Conservation (phyloP, 2,797 vertebrate genomes). For the Vespertilio murinus region DNA sequence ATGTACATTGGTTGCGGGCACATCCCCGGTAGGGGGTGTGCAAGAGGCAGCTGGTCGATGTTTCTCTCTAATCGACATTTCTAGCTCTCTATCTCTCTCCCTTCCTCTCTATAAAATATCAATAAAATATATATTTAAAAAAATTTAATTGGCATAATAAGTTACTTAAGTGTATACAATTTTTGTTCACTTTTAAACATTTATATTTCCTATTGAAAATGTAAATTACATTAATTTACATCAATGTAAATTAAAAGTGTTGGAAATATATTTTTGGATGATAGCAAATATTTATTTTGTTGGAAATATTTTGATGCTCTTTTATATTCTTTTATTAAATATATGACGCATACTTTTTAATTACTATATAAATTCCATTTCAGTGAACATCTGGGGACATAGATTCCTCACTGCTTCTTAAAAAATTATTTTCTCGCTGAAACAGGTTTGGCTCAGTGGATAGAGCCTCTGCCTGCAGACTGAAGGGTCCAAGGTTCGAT, state of each 20-base stretch:
- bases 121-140: too few species aligned
- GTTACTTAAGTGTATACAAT: neutral
- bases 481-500: too few species aligned
- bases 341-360: neutral
- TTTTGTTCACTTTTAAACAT: neutral
- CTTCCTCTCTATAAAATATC: too few species aligned
- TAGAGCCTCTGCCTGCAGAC: too few species aligned
- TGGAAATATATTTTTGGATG: neutral
- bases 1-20: too few species aligned
- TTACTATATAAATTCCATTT: neutral
- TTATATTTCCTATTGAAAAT: neutral
- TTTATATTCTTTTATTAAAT: neutral
- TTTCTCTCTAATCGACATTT: too few species aligned
- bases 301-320: neutral
- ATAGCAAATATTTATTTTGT: neutral
- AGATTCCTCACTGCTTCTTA: neutral
- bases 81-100: too few species aligned
- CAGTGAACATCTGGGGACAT: neutral
- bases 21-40: too few species aligned
- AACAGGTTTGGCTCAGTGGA: too few species aligned
- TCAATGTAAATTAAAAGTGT: neutral
- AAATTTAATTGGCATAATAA: neutral
- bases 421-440: too few species aligned
- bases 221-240: too few species aligned
- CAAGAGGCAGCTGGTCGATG: too few species aligned